These are phyloP conservation scores for Rhinoptilus africanus DNA, from an alignment of 2,113 vertebrate species.

Conservation along the genomic window DNA sequence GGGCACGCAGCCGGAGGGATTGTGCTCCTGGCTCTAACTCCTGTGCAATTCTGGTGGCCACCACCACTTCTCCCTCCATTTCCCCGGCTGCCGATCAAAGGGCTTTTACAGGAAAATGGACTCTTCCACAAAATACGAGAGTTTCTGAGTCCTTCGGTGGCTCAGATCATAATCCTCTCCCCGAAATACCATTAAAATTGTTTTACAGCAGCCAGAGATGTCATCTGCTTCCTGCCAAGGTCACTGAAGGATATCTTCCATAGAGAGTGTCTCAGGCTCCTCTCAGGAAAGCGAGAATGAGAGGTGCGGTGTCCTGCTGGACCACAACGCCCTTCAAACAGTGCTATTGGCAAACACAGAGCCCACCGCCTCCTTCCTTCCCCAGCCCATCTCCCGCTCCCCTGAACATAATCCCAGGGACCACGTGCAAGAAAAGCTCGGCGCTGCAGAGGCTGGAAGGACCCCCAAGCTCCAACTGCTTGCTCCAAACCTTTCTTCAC, in stretches of 20 bases:
- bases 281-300: background rate
- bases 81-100: background rate
- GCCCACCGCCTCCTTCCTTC: fast-evolving
- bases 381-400: background rate
- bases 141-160: background rate
- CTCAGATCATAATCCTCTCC: background rate
- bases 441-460: background rate
- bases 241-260: background rate
- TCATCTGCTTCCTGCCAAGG: background rate
- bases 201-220: background rate
- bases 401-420: background rate
- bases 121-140: background rate
- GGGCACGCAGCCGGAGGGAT: fast-evolving
- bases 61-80: background rate
- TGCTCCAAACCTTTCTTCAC: background rate
- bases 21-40: background rate
- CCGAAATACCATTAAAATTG: background rate
- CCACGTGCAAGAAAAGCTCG: background rate
- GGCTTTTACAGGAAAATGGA: background rate
- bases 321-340: background rate
- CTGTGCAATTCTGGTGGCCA: background rate
- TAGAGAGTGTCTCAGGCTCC: background rate
- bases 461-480: fast-evolving
- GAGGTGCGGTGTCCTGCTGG: background rate
- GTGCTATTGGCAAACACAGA: background rate